These are phyloP conservation scores for Cacoxenus indagator DNA, from an alignment of 2,888 invertebrate genomes.

Conservation along the genomic window DNA sequence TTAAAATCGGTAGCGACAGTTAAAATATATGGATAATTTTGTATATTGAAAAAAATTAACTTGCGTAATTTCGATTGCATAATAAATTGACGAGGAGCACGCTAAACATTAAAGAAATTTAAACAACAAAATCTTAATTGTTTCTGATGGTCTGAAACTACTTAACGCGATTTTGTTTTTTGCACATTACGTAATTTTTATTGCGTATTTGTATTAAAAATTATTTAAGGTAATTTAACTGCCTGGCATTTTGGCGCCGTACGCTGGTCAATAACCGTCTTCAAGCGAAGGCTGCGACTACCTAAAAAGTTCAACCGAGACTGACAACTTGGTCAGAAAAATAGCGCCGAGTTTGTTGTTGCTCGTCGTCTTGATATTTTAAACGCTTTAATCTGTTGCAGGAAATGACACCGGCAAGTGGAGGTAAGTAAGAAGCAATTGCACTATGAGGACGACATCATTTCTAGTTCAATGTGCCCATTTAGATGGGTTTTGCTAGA, in stretches of 20 bases:
- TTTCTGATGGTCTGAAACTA: constrained; percentile 13
- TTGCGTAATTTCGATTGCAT: background rate
- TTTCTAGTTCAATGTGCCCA: constrained; percentile 61
- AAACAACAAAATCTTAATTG: constrained; percentile 12
- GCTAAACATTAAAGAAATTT: background rate
- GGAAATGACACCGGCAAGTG: too few species aligned
- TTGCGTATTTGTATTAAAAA: constrained; percentile 28
- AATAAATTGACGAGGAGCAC: background rate
- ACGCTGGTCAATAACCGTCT: constrained; percentile 6
- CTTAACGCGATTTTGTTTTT: constrained; percentile 17
- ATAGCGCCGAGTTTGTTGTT: constrained; percentile 22
- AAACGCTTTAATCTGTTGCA: constrained; percentile 29
- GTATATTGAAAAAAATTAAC: too few species aligned
- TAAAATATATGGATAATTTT: too few species aligned
- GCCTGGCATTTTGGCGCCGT: constrained; percentile 56
- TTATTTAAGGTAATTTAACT: constrained; percentile 43
- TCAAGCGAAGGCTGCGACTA: background rate
- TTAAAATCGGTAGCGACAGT: background rate
- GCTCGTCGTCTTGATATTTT: constrained; percentile 6
- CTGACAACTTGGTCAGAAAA: constrained; percentile 33
- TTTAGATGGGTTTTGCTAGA: constrained; percentile 32
- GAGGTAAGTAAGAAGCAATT: constrained; percentile 20
- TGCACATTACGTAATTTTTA: background rate
- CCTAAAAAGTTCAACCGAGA: constrained; percentile 20
- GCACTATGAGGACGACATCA: background rate